Percentiles rank a stretch among this genome's conserved stretches.
Evolutionary conservation across 2,113 vertebrate species (phyloP).

Genomic region (Leucoraja erinaceus): DNA sequence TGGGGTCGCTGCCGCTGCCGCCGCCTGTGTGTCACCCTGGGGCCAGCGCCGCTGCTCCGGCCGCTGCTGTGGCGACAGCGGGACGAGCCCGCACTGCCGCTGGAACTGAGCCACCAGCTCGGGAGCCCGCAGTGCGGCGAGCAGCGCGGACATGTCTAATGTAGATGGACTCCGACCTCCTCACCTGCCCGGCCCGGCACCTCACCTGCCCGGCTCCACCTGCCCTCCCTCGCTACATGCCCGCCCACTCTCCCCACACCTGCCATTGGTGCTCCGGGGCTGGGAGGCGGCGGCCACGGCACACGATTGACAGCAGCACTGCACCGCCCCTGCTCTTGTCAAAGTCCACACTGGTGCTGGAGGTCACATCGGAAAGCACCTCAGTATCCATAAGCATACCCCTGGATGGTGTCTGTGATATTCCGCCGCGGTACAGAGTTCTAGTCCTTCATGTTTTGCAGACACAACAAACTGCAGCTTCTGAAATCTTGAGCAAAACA

Average conservation of each 20-base stretch:
- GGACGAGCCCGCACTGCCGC: not conserved
- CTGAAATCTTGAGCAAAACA: too few relatives aligned
- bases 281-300: not conserved
- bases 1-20: too few relatives aligned
- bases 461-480: too few relatives aligned
- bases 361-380: not conserved
- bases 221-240: not conserved
- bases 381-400: not conserved
- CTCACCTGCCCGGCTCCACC: too few relatives aligned
- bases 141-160: not conserved
- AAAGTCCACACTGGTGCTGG: not conserved
- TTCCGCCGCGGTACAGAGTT: not conserved
- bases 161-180: too few relatives aligned
- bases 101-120: slow-evolving; percentile 25
- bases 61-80: not conserved
- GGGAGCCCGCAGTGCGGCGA: not conserved
- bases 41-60: not conserved
- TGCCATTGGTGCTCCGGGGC: not conserved
- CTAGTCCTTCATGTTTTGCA: too few relatives aligned
- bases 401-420: not conserved
- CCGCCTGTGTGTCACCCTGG: not conserved
- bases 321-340: not conserved
- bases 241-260: too few relatives aligned
- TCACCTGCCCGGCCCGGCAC: too few relatives aligned
- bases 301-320: not conserved